Evolutionary conservation across 2,888 invertebrate genomes (phyloP).

Genomic region (Amphimallon solstitiale): DNA sequence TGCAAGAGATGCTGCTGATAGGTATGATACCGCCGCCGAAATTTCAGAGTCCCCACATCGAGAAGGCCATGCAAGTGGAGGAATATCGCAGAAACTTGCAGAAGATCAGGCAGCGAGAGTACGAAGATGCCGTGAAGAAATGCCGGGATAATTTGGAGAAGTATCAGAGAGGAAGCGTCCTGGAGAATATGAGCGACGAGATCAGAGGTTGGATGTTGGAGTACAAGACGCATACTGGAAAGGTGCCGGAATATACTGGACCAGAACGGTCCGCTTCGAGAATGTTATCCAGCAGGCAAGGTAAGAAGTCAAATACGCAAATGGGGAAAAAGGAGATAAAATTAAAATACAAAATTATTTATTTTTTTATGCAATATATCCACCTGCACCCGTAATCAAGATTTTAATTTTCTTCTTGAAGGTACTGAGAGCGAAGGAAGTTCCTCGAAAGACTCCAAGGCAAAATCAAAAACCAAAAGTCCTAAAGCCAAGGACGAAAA

Average conservation of each 20-base stretch:
- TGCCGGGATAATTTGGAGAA: slow-evolving; percentile 73
- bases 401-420: too few species aligned
- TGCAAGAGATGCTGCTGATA: slow-evolving; percentile 88
- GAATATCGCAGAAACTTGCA: slow-evolving; percentile 74
- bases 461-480: slow-evolving; percentile 75
- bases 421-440: slow-evolving; percentile 81
- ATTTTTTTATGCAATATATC: too few species aligned
- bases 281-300: slow-evolving; percentile 83
- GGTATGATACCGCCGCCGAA: slow-evolving; percentile 77
- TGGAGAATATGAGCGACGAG: slow-evolving; percentile 88
- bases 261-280: slow-evolving; percentile 92
- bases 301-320: too few species aligned
- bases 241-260: slow-evolving; percentile 91
- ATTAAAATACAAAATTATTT: too few species aligned
- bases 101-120: slow-evolving; percentile 73
- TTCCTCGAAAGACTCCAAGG: slow-evolving; percentile 82
- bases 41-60: slow-evolving; percentile 62
- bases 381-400: too few species aligned
- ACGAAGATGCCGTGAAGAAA: slow-evolving; percentile 72
- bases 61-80: slow-evolving; percentile 58
- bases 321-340: too few species aligned
- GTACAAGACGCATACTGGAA: slow-evolving; percentile 82
- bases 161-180: slow-evolving; percentile 79
- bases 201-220: slow-evolving; percentile 88
- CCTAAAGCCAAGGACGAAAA: slow-evolving; percentile 68